Evolutionary conservation across 1,140 invertebrate genomes (phyloP).

Genomic region (Eurosta solidaginis): DNA sequence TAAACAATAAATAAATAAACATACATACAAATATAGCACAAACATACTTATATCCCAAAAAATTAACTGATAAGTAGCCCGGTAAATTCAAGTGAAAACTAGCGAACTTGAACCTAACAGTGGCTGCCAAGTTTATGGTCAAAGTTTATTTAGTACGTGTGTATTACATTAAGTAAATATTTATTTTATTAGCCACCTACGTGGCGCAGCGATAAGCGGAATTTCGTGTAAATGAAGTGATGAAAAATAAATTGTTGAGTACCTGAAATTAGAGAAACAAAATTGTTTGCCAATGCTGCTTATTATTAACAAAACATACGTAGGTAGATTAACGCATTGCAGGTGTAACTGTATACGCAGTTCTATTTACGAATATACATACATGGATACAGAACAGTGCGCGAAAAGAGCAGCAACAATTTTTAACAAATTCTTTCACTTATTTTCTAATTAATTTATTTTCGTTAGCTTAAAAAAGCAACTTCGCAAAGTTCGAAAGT

Average conservation of each 20-base stretch:
- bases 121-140: not conserved
- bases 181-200: not conserved
- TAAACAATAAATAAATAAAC: not conserved
- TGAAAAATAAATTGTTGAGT: not conserved
- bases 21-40: not conserved
- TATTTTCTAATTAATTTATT: too few species aligned
- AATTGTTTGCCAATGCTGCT: too few species aligned
- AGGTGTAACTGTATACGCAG: too few species aligned
- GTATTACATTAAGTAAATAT: not conserved
- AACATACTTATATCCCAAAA: not conserved
- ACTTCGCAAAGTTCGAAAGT: too few species aligned
- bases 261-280: too few species aligned
- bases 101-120: constrained; percentile 10
- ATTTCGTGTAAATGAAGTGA: not conserved
- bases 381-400: not conserved
- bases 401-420: too few species aligned
- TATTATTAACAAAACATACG: too few species aligned
- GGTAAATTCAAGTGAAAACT: not conserved
- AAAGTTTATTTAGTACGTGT: not conserved
- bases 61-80: not conserved
- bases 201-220: not conserved
- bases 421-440: too few species aligned
- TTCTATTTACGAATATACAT: not conserved
- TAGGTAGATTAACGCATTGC: too few species aligned
- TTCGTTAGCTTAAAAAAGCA: too few species aligned